Evolutionary conservation across 2,888 invertebrate genomes (phyloP).

Genomic region (Tetranychus truncatus): DNA sequence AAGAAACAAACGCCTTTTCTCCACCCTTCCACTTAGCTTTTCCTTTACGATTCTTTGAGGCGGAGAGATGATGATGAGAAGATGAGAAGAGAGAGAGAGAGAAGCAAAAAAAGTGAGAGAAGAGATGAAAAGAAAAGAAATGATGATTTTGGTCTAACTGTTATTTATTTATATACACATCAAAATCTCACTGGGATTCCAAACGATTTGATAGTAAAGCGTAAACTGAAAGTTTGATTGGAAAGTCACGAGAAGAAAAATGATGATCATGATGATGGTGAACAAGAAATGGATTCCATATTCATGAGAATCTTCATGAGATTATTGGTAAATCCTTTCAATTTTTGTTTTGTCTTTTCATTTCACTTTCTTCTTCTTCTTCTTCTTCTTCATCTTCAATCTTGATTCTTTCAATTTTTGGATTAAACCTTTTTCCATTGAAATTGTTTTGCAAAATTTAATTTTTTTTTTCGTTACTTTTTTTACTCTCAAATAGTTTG

Average conservation of each 20-base stretch:
- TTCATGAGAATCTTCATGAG: neutral
- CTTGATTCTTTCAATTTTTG: neutral
- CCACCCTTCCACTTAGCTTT: neutral
- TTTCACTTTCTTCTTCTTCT: neutral
- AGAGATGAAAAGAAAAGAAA: neutral
- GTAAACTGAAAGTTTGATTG: neutral
- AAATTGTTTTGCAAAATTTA: neutral
- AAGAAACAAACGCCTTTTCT: conserved; percentile 4
- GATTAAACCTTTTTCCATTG: neutral
- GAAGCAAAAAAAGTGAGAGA: neutral
- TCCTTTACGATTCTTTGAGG: conserved; percentile 5
- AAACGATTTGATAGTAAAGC: neutral
- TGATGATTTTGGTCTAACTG: neutral
- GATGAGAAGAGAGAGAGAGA: neutral
- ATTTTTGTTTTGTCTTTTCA: neutral
- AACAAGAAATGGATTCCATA: neutral
- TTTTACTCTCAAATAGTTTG: too few species aligned
- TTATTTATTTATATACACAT: neutral
- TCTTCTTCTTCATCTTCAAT: neutral
- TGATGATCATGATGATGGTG: neutral
- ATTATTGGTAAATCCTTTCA: neutral
- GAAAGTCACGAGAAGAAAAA: neutral
- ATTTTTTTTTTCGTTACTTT: neutral
- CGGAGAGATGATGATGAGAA: neutral
- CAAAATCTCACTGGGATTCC: neutral